Conservation (phyloP, 2,888 invertebrate species). For the Adelphocoris suturalis region DNA sequence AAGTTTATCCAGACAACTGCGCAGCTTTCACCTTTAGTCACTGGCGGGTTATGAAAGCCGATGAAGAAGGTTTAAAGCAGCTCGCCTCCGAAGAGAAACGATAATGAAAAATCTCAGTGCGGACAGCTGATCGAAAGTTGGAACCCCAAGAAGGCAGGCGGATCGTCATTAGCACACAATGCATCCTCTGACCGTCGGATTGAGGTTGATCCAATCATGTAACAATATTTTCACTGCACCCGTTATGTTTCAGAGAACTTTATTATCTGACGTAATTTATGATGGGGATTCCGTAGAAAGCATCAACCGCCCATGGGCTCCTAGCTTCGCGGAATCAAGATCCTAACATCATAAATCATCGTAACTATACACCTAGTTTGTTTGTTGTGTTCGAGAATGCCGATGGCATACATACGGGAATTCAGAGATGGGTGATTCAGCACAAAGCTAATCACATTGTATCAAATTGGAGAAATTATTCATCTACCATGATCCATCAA, state of each 20-base stretch:
- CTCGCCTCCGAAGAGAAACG: slow-evolving; percentile 41
- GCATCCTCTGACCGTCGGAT: slow-evolving; percentile 56
- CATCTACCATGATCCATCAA: too few species aligned
- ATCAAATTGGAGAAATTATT: too few species aligned
- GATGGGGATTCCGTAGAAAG: background rate
- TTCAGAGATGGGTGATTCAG: too few species aligned
- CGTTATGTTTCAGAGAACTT: slow-evolving; percentile 18
- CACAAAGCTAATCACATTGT: too few species aligned
- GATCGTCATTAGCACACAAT: slow-evolving; percentile 66
- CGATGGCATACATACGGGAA: background rate
- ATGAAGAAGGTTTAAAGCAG: slow-evolving; percentile 18
- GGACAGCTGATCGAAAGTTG: slow-evolving; percentile 65
- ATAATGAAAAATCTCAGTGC: slow-evolving; percentile 64
- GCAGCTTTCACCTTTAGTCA: slow-evolving; percentile 54
- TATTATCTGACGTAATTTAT: background rate
- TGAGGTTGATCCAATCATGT: slow-evolving; percentile 39
- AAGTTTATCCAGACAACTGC: slow-evolving; percentile 52
- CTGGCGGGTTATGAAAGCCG: slow-evolving; percentile 58
- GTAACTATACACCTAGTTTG: background rate
- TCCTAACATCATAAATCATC: background rate
- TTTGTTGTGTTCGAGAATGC: background rate
- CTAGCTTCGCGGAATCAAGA: slow-evolving; percentile 5
- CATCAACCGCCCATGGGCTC: slow-evolving; percentile 4
- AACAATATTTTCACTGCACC: slow-evolving; percentile 33
- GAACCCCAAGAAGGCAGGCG: slow-evolving; percentile 33